phyloP scores from a whole-genome alignment of 2,113 vertebrate species.

The Parotia lawesii region DNA sequence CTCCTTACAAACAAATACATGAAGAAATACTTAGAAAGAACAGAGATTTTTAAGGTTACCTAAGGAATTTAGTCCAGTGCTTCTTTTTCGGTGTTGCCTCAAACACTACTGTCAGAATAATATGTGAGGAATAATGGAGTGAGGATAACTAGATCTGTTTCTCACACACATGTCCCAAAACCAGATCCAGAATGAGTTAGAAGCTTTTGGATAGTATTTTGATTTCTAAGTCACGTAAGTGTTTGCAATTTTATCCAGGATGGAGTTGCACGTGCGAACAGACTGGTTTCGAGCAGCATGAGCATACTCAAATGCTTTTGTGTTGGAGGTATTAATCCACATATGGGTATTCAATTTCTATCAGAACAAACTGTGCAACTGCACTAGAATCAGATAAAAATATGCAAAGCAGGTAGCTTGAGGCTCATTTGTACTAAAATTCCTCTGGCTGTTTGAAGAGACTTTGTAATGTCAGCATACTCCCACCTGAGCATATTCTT shows the following conservation, averaged over 20 bases:
- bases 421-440: conserved; percentile 35
- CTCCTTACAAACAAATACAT: neutral
- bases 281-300: neutral
- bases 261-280: neutral
- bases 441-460: conserved; percentile 33
- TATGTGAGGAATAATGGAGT: neutral
- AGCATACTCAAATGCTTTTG: neutral
- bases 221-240: neutral
- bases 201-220: neutral
- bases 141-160: neutral
- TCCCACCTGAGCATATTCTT: conserved; percentile 15
- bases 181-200: neutral
- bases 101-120: neutral
- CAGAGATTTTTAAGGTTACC: neutral
- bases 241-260: neutral
- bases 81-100: neutral
- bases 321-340: conserved; percentile 22
- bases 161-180: neutral
- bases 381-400: conserved; percentile 29
- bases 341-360: conserved; percentile 6
- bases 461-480: conserved; percentile 2
- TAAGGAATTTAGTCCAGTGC: neutral
- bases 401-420: conserved; percentile 40
- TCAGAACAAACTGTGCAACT: conserved; percentile 13
- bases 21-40: neutral